Conservation (phyloP, 2,888 invertebrate genomes). For the Caenorhabditis drosophilae region DNA sequence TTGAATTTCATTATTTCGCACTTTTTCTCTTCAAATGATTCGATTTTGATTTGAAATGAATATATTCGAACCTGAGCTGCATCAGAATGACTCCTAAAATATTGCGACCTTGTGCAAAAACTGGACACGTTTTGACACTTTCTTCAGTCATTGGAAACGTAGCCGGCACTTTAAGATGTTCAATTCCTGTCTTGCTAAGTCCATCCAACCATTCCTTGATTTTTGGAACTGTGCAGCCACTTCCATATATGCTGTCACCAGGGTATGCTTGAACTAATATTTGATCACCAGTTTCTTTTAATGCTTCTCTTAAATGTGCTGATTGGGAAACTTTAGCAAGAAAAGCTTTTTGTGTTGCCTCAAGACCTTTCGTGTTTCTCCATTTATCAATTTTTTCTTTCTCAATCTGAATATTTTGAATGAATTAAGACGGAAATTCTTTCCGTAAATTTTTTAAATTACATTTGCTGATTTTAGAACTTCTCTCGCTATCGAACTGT, state of each 20-base stretch:
- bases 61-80: slow-evolving; percentile 27
- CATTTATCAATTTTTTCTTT: slow-evolving; percentile 40
- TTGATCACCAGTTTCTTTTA: slow-evolving; percentile 43
- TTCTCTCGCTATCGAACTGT: slow-evolving; percentile 23
- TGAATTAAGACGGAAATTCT: not conserved
- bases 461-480: slow-evolving; percentile 14
- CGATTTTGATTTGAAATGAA: not conserved
- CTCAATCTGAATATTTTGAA: slow-evolving; percentile 20
- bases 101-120: slow-evolving; percentile 42
- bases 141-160: slow-evolving; percentile 37
- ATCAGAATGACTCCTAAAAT: slow-evolving; percentile 52
- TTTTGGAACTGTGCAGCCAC: slow-evolving; percentile 26
- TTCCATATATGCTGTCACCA: slow-evolving; percentile 46
- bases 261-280: slow-evolving; percentile 49
- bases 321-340: slow-evolving; percentile 45
- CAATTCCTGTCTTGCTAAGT: slow-evolving; percentile 23
- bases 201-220: slow-evolving; percentile 43
- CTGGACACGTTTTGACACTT: slow-evolving; percentile 36
- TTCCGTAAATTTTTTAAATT: not conserved
- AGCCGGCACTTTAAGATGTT: slow-evolving; percentile 28
- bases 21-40: slow-evolving; percentile 18
- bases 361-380: slow-evolving; percentile 44
- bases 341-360: slow-evolving; percentile 38
- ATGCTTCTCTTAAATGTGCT: slow-evolving; percentile 41
- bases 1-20: slow-evolving; percentile 26